Evolutionary conservation across 2,888 invertebrate genomes (phyloP), one percentile per base, ranked within the genome.

Genomic region (Epinotia nisella): DNA sequence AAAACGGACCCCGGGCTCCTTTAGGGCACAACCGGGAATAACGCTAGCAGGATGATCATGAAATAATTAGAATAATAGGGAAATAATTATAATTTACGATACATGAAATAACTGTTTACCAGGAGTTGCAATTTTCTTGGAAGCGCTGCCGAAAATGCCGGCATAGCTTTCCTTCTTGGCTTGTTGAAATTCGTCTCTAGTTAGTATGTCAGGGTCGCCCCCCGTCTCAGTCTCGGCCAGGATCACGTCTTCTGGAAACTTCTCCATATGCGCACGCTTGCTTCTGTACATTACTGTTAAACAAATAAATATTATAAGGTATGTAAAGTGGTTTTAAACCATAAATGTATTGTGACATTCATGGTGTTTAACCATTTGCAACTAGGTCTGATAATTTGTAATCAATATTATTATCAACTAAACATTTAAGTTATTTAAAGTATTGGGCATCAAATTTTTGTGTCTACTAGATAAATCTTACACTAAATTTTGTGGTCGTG

Each of bases 201-300:
- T 93, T 56, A 97, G 87, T 77, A 97, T 97, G 77, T 96, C 94
- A 24, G 95, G 94, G 86, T 97, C 95, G 10, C 97, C 97, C 35
- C 95, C 95, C 2, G 96, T 95, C 71, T 95, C 93, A 61, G 94
- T 94, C 84, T 98, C 97, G 0, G 98, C 98, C 72, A 94, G 94
- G 69, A 95, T 93, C 2, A 98, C 95, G 88, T 97, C 97, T 61
- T 95, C 94, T 0, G 96, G 96, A 89, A 98, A 97, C 86, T 97
- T 97, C 77, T 96, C 95, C 96, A 97, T 96, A 77, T 94, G 95
- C 55, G 95, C 94, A 81, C 94, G 94, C 84, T 96, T 96, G 19
- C 94, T 91, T 80, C 95, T 92, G 80, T 90, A 94, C 88, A 95
- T 92, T 83, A 95, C 96, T 96, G 85, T 49, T 9, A 11, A 62